Evolutionary conservation across 2,888 invertebrate genomes (phyloP), one percentile per base, ranked within the genome.

Genomic region (Lissocephala sabroskyi): DNA sequence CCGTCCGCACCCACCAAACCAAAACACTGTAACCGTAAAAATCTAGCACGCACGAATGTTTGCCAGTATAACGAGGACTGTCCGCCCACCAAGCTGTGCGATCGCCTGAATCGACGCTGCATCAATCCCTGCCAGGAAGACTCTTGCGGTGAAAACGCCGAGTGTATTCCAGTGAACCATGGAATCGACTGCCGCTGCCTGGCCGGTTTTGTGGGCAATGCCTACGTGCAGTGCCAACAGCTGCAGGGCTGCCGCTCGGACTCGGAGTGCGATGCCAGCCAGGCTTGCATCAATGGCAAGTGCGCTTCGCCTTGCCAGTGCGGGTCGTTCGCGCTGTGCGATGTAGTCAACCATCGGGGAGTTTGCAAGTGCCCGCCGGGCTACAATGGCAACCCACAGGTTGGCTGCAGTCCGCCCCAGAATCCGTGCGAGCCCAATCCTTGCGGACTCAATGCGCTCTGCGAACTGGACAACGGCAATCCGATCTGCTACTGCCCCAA

Each of bases 61-160:
- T 95, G 95, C 81, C 95, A 95, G 82, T 94, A 94, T 84, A 95
- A 95, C 78, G 94, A 94, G 86, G 95, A 95, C 78, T 96, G 95
- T 80, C 94, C 94, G 45, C 92, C 93, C n/a, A 89, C 92, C 73
- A 90, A 93, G 71, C 86, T 93, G 16, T 96, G 95, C 81, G 95
- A 95, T 83, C 88, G 94, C 64, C 85, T 94, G 41, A 95, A 94
- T 78, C 87, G 95, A 79, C 88, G 91, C 41, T 96, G 95, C 80
- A 91, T 93, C 61, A 94, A 90, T 82, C 93, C 94, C 1, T 94
- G 94, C 79, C 87, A 88, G 63, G 89, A 90, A 64, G 91, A 93
- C 79, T 90, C 92, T 37, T 95, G 94, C 75, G 94, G 93, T 29
- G 91, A 91, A 49, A 92, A 93, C 80, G 93, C 94, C 1, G 90